phyloP scores from a whole-genome alignment of 2,797 vertebrate species.

The Serranus cabrilla region DNA sequence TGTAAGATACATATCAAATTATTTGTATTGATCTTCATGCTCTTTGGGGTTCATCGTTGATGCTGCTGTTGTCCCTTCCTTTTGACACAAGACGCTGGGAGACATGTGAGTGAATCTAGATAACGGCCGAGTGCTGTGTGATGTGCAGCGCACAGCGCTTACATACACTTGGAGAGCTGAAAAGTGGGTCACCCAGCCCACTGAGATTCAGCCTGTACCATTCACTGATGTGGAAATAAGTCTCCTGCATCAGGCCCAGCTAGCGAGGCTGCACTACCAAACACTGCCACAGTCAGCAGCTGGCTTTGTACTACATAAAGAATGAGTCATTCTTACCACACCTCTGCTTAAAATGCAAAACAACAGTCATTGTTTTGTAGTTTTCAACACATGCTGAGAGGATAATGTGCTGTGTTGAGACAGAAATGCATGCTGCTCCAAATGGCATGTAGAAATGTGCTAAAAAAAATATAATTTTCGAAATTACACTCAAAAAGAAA shows the following conservation, averaged over 20 bases:
- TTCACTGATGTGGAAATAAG: constrained; percentile 80
- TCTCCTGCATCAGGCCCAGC: constrained; percentile 65
- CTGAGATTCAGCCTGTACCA: constrained; percentile 79
- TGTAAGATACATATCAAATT: constrained; percentile 28
- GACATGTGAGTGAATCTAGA: constrained; percentile 57
- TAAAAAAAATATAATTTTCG: not conserved
- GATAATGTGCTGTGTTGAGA: constrained; percentile 12
- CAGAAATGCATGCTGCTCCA: not conserved
- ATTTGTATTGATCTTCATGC: constrained; percentile 24
- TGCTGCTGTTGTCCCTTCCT: constrained; percentile 1
- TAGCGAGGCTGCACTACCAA: constrained; percentile 58
- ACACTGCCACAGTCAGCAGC: constrained; percentile 46
- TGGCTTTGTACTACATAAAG: constrained; percentile 19
- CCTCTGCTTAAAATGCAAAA: constrained; percentile 11
- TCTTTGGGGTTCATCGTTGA: constrained; percentile 27
- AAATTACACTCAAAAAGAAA: not conserved
- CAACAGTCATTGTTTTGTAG: constrained; percentile 1
- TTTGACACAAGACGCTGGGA: constrained; percentile 20
- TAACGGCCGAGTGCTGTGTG: constrained; percentile 53
- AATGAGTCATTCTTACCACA: constrained; percentile 17
- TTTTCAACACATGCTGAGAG: constrained; percentile 18
- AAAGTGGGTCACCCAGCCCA: constrained; percentile 85
- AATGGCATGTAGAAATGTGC: not conserved
- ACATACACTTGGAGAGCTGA: constrained; percentile 64
- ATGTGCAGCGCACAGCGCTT: constrained; percentile 48